These are phyloP conservation scores for Lepidurus arcticus DNA, from an alignment of 1,140 invertebrate genomes.

Conservation along the genomic window DNA sequence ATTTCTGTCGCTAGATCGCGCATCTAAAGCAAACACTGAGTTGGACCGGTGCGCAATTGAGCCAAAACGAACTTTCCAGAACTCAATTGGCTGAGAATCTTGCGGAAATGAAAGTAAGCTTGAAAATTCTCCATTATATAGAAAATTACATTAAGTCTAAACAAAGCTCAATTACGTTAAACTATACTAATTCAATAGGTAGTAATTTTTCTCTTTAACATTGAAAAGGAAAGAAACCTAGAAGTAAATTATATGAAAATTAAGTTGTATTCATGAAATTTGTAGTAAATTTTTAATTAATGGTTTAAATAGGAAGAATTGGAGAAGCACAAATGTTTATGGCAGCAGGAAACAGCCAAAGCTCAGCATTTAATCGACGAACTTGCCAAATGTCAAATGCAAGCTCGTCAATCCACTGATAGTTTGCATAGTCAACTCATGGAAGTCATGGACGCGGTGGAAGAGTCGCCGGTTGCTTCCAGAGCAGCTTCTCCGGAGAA, in stretches of 20 bases:
- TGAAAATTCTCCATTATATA: background rate
- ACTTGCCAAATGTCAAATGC: background rate
- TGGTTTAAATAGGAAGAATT: conserved; percentile 33
- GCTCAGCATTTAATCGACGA: background rate
- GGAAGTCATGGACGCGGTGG: background rate
- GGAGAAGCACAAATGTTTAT: conserved; percentile 36
- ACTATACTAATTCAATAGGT: too few relatives aligned
- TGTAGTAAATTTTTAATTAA: conserved; percentile 29
- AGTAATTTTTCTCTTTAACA: too few relatives aligned
- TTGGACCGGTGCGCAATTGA: conserved; percentile 59
- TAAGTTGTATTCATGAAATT: background rate
- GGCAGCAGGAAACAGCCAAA: conserved; percentile 8
- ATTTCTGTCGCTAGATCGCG: conserved; percentile 49
- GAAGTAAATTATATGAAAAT: too few relatives aligned
- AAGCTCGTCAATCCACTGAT: background rate
- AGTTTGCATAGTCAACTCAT: conserved; percentile 14
- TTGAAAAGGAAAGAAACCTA: too few relatives aligned
- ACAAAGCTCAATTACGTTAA: too few relatives aligned
- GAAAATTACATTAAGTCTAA: background rate
- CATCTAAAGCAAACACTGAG: conserved; percentile 58
- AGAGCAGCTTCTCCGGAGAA: background rate
- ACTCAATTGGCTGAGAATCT: background rate
- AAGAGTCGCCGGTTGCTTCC: background rate
- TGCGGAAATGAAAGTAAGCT: background rate
- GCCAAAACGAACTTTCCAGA: conserved; percentile 44